phyloP scores from a whole-genome alignment of 2,113 vertebrate genomes.

The Sturnus vulgaris region DNA sequence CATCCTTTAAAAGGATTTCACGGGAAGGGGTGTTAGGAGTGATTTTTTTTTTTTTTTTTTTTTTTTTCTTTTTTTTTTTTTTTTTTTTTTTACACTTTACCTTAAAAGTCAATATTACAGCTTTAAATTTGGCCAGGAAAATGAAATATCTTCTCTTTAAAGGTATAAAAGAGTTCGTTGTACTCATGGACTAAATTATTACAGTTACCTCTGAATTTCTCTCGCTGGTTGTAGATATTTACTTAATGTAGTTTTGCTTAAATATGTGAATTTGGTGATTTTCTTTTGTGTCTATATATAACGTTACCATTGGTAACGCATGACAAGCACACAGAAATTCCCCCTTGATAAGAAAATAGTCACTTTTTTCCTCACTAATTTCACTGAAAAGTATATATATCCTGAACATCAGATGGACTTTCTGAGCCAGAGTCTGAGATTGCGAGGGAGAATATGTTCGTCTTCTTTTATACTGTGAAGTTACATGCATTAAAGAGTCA shows the following conservation, averaged over 20 bases:
- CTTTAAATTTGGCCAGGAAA: constrained; percentile 66
- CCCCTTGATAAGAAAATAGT: constrained; percentile 42
- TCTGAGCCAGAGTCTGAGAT: constrained; percentile 61
- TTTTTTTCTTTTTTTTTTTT: not conserved
- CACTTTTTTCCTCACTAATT: constrained; percentile 56
- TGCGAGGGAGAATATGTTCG: constrained; percentile 59
- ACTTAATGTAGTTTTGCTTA: constrained; percentile 70
- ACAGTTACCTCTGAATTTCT: constrained; percentile 72
- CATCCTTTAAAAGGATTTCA: constrained; percentile 20
- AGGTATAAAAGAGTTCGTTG: constrained; percentile 56
- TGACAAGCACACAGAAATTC: constrained; percentile 75
- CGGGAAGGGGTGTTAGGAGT: not conserved
- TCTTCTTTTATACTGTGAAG: constrained; percentile 83
- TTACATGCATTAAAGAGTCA: constrained; percentile 75
- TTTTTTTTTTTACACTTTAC: not conserved
- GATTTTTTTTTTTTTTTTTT: not conserved
- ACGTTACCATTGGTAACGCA: constrained; percentile 71
- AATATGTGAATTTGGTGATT: constrained; percentile 66
- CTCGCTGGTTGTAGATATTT: constrained; percentile 69
- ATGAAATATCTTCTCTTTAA: constrained; percentile 59
- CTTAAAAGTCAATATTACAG: constrained; percentile 23
- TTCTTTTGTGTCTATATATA: constrained; percentile 57
- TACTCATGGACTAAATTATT: constrained; percentile 67
- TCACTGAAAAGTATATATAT: constrained; percentile 45
- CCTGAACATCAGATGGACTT: constrained; percentile 52